Conservation (phyloP, 2,888 invertebrate species). For the Heliconius ismenius region DNA sequence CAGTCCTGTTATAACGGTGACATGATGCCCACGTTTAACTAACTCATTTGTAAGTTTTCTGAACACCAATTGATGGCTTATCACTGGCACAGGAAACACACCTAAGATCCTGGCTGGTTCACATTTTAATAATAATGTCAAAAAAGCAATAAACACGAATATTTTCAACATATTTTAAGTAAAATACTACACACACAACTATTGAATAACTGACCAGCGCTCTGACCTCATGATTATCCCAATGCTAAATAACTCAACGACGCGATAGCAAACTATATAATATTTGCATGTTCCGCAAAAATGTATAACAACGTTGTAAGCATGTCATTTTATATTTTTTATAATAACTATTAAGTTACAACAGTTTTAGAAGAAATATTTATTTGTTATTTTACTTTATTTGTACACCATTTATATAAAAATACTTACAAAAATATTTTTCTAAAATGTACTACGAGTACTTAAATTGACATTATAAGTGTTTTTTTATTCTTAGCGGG, state of each 20-base stretch:
- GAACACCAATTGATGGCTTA: slow-evolving; percentile 72
- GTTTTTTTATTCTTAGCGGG: too few species aligned
- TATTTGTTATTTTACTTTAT: too few species aligned
- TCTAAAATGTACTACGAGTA: too few species aligned
- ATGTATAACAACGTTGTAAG: background rate
- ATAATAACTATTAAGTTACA: background rate
- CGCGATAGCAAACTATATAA: background rate
- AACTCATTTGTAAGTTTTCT: slow-evolving; percentile 62
- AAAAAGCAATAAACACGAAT: background rate
- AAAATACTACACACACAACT: background rate
- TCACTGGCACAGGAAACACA: slow-evolving; percentile 62
- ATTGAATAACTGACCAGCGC: background rate
- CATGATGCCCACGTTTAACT: slow-evolving; percentile 66
- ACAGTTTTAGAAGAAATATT: background rate
- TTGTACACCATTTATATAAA: too few species aligned
- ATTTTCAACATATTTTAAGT: slow-evolving; percentile 7
- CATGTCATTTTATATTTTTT: background rate
- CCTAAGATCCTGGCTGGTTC: slow-evolving; percentile 58
- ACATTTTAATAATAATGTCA: background rate
- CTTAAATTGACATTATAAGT: too few species aligned
- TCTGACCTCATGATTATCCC: background rate
- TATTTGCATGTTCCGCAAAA: background rate
- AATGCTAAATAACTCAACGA: background rate
- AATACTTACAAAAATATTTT: too few species aligned
- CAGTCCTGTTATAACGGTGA: slow-evolving; percentile 66